These are phyloP conservation scores for Brachionus sp. DNA, from an alignment of 1,140 invertebrate genomes.

Conservation along the genomic window DNA sequence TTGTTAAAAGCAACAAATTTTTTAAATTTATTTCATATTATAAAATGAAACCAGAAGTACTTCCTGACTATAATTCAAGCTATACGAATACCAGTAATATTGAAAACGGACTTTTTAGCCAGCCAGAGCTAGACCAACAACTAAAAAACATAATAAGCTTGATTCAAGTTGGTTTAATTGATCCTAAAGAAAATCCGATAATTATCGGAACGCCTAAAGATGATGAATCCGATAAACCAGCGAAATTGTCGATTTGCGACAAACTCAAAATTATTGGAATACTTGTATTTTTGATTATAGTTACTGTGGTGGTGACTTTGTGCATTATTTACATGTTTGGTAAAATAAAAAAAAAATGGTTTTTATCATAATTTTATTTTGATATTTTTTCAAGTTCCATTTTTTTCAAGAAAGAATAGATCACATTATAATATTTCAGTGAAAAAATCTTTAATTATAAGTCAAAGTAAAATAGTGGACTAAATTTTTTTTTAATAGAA, in stretches of 20 bases:
- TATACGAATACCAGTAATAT: constrained; percentile 16
- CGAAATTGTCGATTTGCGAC: constrained; percentile 7
- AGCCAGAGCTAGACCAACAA: constrained; percentile 24
- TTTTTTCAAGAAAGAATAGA: constrained; percentile 27
- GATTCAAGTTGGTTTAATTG: constrained; percentile 31
- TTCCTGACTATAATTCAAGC: constrained; percentile 26
- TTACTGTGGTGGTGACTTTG: constrained; percentile 13
- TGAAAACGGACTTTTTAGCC: constrained; percentile 12
- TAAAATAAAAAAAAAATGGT: too few relatives aligned
- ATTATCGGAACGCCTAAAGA: constrained; percentile 14
- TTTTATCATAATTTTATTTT: too few relatives aligned
- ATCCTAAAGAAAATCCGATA: constrained; percentile 6
- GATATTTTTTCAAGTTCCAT: neutral
- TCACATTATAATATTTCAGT: neutral
- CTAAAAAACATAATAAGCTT: constrained; percentile 22
- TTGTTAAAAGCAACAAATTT: neutral
- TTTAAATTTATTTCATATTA: neutral
- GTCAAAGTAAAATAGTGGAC: neutral
- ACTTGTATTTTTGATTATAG: constrained; percentile 31
- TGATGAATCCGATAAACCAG: neutral
- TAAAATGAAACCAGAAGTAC: constrained; percentile 8
- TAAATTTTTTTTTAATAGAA: neutral
- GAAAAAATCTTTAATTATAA: neutral
- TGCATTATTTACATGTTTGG: constrained; percentile 34
- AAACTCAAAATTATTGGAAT: constrained; percentile 23